phyloP scores from a whole-genome alignment of 2,113 vertebrate genomes.

The Stegostoma tigrinum region DNA sequence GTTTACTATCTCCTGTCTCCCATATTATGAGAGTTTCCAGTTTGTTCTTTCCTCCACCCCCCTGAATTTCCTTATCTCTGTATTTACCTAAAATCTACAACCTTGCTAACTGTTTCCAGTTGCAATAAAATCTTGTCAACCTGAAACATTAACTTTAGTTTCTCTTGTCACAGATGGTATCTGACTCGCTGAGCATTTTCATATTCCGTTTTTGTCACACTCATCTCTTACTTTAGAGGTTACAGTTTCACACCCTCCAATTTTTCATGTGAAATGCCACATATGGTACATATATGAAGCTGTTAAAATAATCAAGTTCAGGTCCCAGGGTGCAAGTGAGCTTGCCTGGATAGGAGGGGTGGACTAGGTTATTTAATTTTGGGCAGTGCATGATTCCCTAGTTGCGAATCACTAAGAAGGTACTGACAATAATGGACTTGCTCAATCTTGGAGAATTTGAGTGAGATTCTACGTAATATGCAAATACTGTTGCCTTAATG shows the following conservation, averaged over 20 bases:
- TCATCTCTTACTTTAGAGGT: neutral
- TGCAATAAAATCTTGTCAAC: neutral
- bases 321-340: neutral
- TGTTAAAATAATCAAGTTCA: neutral
- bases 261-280: neutral
- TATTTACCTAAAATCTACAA: neutral
- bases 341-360: neutral
- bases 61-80: neutral
- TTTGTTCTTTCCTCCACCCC: neutral
- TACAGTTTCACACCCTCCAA: neutral
- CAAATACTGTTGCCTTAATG: neutral
- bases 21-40: neutral
- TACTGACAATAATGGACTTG: neutral
- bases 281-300: neutral
- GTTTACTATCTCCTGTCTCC: neutral
- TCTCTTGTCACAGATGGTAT: neutral
- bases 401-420: neutral
- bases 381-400: neutral
- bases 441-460: neutral
- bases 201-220: neutral
- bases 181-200: too few relatives aligned
- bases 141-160: neutral
- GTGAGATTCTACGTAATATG: neutral
- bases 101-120: neutral
- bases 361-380: neutral